These are phyloP conservation scores for Eptesicus fuscus DNA, from an alignment of 2,113 vertebrate species.

Conservation along the genomic window DNA sequence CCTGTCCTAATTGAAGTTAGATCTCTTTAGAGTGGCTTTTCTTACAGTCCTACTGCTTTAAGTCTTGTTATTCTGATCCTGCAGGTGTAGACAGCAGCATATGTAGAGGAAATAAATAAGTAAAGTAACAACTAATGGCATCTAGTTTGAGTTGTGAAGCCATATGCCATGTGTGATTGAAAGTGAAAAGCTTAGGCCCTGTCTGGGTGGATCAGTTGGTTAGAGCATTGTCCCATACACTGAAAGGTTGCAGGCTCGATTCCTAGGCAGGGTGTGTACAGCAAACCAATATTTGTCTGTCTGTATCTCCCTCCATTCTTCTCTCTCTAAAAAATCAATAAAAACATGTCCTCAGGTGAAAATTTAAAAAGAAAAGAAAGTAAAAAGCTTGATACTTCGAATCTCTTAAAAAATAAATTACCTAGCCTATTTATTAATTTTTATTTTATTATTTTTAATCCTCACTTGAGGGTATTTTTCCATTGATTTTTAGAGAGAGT, in stretches of 20 bases:
- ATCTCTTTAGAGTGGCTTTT: not conserved
- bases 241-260: not conserved
- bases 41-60: not conserved
- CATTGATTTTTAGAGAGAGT: too few relatives aligned
- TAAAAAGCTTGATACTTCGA: not conserved
- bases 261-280: not conserved
- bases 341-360: not conserved
- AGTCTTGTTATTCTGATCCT: not conserved
- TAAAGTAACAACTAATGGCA: not conserved
- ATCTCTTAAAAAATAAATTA: conserved; percentile 1
- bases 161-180: not conserved
- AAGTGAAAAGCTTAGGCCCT: conserved; percentile 3
- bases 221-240: not conserved
- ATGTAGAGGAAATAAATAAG: not conserved
- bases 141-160: not conserved
- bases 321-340: not conserved
- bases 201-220: not conserved
- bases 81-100: not conserved
- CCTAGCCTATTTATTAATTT: not conserved
- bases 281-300: too few relatives aligned
- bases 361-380: not conserved
- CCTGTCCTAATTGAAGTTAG: not conserved
- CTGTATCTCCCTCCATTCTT: not conserved
- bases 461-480: too few relatives aligned
- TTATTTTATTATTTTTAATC: too few relatives aligned